These are phyloP conservation scores for Adineta ricciae DNA, from an alignment of 2,888 invertebrate genomes.

Conservation along the genomic window DNA sequence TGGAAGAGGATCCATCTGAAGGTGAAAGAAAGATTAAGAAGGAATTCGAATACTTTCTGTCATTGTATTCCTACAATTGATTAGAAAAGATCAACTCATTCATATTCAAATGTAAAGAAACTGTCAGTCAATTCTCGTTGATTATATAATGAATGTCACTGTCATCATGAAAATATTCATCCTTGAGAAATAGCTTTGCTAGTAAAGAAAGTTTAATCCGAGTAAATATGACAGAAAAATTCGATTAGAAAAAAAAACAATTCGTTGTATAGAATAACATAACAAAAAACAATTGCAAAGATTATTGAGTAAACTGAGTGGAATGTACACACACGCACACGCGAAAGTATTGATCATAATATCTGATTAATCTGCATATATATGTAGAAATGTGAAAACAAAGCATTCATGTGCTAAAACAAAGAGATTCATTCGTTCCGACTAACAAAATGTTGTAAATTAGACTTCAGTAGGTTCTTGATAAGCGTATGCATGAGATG, in stretches of 20 bases:
- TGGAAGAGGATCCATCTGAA: neutral
- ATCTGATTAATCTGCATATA: neutral
- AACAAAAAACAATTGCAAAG: neutral
- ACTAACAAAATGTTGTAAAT: neutral
- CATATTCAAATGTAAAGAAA: neutral
- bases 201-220: neutral
- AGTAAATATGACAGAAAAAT: neutral
- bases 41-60: too few relatives aligned
- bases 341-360: neutral
- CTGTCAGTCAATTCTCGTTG: neutral
- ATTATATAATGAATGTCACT: neutral
- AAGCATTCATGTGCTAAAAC: neutral
- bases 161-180: neutral
- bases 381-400: neutral
- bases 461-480: conserved; percentile 21
- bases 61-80: neutral
- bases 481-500: conserved; percentile 5
- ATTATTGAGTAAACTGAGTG: neutral
- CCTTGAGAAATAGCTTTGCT: neutral
- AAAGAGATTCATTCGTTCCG: neutral
- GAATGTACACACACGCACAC: neutral
- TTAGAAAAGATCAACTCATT: neutral
- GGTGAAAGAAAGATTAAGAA: neutral
- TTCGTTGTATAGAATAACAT: neutral
- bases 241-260: neutral